A percentile compares a stretch with the other conserved stretches of the same genome.
These are phyloP conservation scores for Odontomyia ornata DNA, from an alignment of 2,888 invertebrate genomes.

Conservation along the genomic window DNA sequence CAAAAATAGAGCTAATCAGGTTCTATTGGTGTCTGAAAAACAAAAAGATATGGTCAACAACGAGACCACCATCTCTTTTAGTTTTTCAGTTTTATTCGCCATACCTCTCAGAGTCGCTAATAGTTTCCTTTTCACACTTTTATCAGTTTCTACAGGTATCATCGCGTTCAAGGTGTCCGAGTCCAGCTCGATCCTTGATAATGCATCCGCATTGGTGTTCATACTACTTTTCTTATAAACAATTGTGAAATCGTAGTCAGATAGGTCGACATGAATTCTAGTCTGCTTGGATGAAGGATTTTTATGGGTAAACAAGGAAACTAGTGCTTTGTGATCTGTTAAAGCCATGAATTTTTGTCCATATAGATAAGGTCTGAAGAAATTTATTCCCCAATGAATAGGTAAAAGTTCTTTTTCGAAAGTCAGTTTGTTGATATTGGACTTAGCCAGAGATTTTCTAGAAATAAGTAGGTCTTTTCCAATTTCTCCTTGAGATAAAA, in stretches of 20 bases:
- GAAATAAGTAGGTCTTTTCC: no score
- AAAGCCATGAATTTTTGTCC: constrained; percentile 54
- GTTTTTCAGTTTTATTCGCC: no score
- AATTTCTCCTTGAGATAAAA: no score
- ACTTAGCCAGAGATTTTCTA: constrained; percentile 53
- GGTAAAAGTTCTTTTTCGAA: constrained; percentile 55
- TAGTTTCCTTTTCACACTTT: not conserved
- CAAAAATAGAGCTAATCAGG: no score
- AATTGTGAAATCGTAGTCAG: constrained; percentile 54
- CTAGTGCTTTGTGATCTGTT: constrained; percentile 55
- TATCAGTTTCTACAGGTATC: constrained; percentile 18
- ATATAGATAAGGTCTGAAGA: no score
- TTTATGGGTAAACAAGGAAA: constrained; percentile 51
- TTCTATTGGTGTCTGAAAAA: no score
- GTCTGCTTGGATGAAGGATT: constrained; percentile 53
- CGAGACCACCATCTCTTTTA: not conserved
- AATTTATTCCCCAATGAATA: no score
- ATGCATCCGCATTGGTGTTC: not conserved
- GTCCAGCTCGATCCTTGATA: no score
- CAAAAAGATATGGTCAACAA: no score
- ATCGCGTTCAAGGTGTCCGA: constrained; percentile 12
- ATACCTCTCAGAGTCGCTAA: no score
- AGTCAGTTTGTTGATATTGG: constrained; percentile 54
- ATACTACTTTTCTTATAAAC: not conserved
- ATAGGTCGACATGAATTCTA: constrained; percentile 54